A percentile compares a stretch with the other conserved stretches of the same genome.
Evolutionary conservation across 2,113 vertebrate genomes (phyloP).

Genomic region (Lanius ludovicianus): DNA sequence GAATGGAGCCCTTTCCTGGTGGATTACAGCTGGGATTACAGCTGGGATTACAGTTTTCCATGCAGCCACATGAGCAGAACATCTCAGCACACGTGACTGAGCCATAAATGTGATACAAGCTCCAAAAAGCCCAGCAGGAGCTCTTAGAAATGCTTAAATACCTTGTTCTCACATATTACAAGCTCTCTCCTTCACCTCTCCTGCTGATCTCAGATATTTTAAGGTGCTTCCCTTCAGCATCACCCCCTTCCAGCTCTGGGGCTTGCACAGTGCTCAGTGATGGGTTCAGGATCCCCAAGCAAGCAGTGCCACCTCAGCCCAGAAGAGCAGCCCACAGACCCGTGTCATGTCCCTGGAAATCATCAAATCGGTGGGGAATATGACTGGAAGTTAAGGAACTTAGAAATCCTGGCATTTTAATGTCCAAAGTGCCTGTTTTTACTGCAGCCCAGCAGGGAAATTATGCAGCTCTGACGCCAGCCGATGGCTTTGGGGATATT

Average conservation of each 20-base stretch:
- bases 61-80: background rate
- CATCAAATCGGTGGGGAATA: background rate
- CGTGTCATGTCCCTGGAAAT: background rate
- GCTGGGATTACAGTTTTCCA: background rate
- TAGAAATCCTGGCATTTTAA: background rate
- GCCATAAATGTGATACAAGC: background rate
- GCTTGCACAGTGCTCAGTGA: background rate
- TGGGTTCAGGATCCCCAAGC: rapidly evolving
- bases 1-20: background rate
- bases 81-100: background rate
- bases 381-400: background rate
- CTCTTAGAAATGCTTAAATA: background rate
- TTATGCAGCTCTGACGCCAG: background rate
- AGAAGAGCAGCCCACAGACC: background rate
- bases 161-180: background rate
- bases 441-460: background rate
- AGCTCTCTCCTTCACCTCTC: background rate
- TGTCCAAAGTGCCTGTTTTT: background rate
- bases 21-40: background rate
- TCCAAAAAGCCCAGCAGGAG: background rate
- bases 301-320: background rate
- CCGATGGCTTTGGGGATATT: background rate
- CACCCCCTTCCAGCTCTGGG: background rate
- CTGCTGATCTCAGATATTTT: background rate
- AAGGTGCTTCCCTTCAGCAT: background rate